A percentile compares a stretch with the other conserved stretches of the same genome.
phyloP scores from a whole-genome alignment of 2,797 vertebrate genomes.

The Helicolenus hilgendorfi region DNA sequence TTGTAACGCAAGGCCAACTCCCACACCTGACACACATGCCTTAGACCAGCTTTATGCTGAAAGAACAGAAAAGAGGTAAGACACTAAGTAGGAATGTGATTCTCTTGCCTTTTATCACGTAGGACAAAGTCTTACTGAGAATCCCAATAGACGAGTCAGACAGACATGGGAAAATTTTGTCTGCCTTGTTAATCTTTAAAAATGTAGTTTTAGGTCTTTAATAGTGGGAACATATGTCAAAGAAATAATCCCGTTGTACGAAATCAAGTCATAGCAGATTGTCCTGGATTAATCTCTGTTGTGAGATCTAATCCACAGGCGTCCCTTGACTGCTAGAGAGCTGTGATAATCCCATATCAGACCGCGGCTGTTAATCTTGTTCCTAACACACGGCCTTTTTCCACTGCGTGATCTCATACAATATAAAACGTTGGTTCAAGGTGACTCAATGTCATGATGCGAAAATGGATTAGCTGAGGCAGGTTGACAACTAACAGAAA shows the following conservation, averaged over 20 bases:
- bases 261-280: constrained; percentile 67
- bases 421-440: constrained; percentile 21
- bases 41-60: background rate
- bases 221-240: constrained; percentile 52
- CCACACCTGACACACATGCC: background rate
- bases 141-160: background rate
- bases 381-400: constrained; percentile 41
- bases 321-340: constrained; percentile 41
- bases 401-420: background rate
- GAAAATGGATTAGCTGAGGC: constrained; percentile 1
- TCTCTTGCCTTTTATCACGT: background rate
- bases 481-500: background rate
- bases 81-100: background rate
- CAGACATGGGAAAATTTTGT: background rate
- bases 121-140: background rate
- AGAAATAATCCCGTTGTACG: constrained; percentile 64
- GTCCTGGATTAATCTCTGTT: constrained; percentile 70
- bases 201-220: constrained; percentile 34
- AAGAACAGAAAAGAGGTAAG: constrained; percentile 14
- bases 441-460: constrained; percentile 50
- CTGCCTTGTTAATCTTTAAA: constrained; percentile 25
- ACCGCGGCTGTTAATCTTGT: constrained; percentile 55
- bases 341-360: constrained; percentile 75
- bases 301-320: constrained; percentile 72
- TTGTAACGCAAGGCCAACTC: background rate